These are phyloP conservation scores for Pteruthius melanotis DNA, from an alignment of 2,113 vertebrate genomes.

Conservation along the genomic window DNA sequence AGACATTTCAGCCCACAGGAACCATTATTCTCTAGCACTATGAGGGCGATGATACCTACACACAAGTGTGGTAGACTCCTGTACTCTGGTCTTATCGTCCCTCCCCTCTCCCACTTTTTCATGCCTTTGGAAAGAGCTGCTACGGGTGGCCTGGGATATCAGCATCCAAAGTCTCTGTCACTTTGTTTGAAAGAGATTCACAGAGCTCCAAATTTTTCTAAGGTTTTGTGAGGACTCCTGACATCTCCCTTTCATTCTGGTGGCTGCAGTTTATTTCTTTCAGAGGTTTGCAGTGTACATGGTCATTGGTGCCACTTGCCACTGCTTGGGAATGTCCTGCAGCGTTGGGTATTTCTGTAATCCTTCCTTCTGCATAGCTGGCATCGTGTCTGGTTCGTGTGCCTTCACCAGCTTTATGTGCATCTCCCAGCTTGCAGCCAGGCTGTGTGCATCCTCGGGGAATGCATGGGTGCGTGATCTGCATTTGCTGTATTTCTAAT, in stretches of 20 bases:
- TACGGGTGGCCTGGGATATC: fast-evolving
- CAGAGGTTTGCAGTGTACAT: background rate
- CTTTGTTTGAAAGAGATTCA: background rate
- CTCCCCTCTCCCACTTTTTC: background rate
- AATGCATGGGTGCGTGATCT: background rate
- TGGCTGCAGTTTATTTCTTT: background rate
- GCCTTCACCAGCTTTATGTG: background rate
- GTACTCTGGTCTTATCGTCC: fast-evolving
- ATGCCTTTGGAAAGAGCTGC: background rate
- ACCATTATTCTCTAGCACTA: background rate
- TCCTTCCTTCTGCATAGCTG: background rate
- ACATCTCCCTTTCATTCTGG: background rate
- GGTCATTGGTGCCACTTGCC: background rate
- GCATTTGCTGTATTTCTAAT: background rate
- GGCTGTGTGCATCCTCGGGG: background rate
- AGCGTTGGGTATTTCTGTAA: background rate
- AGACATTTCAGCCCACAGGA: background rate
- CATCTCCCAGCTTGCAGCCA: background rate
- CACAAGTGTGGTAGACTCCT: fast-evolving
- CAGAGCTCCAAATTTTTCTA: background rate
- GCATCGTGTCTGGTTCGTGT: background rate
- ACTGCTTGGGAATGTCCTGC: background rate
- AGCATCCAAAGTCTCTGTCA: background rate
- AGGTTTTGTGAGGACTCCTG: background rate
- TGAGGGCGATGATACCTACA: background rate